Evolutionary conservation across 1,140 invertebrate species (phyloP).

Genomic region (Conus betulinus): DNA sequence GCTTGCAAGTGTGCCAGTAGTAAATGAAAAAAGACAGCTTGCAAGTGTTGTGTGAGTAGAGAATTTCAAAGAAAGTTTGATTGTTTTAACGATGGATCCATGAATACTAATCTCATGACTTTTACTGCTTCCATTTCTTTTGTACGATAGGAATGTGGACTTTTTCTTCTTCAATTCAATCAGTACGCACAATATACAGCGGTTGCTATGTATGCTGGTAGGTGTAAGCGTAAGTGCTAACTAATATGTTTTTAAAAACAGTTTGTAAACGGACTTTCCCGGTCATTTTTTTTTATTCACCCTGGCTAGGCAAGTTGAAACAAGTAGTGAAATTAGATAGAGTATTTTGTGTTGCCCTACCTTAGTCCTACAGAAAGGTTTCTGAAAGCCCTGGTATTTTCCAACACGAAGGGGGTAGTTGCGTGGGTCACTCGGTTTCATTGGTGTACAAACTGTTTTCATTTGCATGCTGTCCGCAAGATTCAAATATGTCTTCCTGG

Average conservation of each 20-base stretch:
- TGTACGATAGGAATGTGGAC: neutral
- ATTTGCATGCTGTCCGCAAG: constrained; percentile 12
- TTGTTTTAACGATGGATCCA: neutral
- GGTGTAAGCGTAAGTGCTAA: neutral
- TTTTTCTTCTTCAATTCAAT: neutral
- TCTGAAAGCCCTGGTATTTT: neutral
- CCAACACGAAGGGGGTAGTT: neutral
- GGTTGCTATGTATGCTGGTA: neutral
- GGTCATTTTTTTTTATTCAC: neutral
- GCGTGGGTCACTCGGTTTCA: neutral
- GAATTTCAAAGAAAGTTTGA: neutral
- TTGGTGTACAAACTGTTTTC: neutral
- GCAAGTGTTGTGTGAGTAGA: neutral
- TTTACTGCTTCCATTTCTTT: neutral
- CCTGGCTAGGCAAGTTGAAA: neutral
- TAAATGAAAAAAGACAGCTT: too few relatives aligned
- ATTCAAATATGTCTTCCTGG: neutral
- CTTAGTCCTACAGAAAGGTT: neutral
- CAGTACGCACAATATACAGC: neutral
- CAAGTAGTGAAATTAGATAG: neutral
- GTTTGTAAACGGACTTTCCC: neutral
- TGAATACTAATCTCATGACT: neutral
- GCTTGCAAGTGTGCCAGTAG: too few relatives aligned
- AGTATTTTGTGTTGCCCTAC: neutral
- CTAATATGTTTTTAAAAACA: neutral